Conservation (phyloP, 2,888 invertebrate genomes). For the Drosophila yooni region DNA sequence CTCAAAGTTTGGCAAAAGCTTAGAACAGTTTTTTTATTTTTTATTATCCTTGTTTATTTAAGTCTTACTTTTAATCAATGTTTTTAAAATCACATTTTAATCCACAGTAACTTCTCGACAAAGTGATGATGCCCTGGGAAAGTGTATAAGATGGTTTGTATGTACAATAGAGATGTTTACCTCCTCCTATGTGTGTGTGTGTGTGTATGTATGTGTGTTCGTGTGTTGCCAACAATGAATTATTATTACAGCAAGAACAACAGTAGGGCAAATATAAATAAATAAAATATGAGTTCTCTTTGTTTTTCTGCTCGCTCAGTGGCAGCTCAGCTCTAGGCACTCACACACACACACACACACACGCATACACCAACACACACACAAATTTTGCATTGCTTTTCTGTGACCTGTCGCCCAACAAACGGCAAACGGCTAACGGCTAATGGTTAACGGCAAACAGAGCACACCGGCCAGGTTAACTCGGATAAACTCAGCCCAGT, state of each 20-base stretch:
- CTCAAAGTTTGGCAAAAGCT: neutral
- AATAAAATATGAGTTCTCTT: conserved; percentile 76
- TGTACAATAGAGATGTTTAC: conserved; percentile 8
- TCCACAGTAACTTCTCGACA: too few relatives aligned
- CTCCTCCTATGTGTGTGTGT: conserved; percentile 24
- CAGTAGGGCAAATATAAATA: conserved; percentile 68
- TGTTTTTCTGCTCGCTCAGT: conserved; percentile 36
- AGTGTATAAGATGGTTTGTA: conserved; percentile 21
- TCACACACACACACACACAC: conserved; percentile 28
- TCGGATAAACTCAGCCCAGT: conserved; percentile 63
- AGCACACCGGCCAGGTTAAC: conserved; percentile 48
- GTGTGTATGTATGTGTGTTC: conserved; percentile 15
- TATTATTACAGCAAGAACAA: conserved; percentile 73
- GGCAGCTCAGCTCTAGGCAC: conserved; percentile 28
- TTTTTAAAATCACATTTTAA: neutral
- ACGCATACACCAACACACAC: neutral
- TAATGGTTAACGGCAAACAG: neutral
- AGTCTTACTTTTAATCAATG: neutral
- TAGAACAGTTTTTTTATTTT: neutral
- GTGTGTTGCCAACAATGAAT: conserved; percentile 70
- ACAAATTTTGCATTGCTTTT: conserved; percentile 56
- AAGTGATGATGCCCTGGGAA: neutral
- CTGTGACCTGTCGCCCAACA: conserved; percentile 35
- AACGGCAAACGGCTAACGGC: conserved; percentile 2
- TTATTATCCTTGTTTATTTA: neutral